Evolutionary conservation across 1,140 invertebrate species (phyloP).

Genomic region (Adelges cooleyi): DNA sequence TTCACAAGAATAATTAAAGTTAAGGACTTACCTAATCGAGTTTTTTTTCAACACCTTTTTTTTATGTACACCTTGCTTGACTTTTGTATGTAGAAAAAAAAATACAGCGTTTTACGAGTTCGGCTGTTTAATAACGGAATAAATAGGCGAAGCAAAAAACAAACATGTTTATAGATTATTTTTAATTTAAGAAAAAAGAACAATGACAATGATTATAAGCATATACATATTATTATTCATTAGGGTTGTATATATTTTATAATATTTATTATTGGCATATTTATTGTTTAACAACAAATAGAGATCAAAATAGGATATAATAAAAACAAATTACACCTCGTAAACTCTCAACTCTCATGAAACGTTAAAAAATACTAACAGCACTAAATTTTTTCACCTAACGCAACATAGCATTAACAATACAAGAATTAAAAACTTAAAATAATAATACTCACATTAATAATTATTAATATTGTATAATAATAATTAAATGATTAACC

Average conservation of each 20-base stretch:
- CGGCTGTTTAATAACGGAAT: neutral
- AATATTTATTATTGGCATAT: too few relatives aligned
- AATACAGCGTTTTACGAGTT: neutral
- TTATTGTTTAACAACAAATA: too few relatives aligned
- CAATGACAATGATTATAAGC: too few relatives aligned
- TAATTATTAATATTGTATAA: conserved; percentile 23
- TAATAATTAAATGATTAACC: conserved; percentile 14
- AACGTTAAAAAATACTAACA: conserved; percentile 25
- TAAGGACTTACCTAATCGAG: conserved; percentile 14
- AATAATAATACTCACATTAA: conserved; percentile 13
- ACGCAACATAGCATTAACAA: neutral
- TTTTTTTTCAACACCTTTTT: too few relatives aligned
- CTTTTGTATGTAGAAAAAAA: neutral
- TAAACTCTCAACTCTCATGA: conserved; percentile 23
- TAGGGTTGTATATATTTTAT: too few relatives aligned
- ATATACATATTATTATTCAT: too few relatives aligned
- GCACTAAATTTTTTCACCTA: conserved; percentile 14
- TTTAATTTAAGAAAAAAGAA: neutral
- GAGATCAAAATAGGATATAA: too few relatives aligned
- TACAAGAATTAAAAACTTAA: too few relatives aligned
- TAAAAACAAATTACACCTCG: too few relatives aligned
- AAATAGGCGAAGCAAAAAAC: conserved; percentile 16
- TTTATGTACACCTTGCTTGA: neutral
- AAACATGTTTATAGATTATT: conserved; percentile 9
- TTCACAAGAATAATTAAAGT: conserved; percentile 3